These are phyloP conservation scores for Paedocypris micromegethes DNA, from an alignment of 2,797 vertebrate genomes.

Conservation along the genomic window DNA sequence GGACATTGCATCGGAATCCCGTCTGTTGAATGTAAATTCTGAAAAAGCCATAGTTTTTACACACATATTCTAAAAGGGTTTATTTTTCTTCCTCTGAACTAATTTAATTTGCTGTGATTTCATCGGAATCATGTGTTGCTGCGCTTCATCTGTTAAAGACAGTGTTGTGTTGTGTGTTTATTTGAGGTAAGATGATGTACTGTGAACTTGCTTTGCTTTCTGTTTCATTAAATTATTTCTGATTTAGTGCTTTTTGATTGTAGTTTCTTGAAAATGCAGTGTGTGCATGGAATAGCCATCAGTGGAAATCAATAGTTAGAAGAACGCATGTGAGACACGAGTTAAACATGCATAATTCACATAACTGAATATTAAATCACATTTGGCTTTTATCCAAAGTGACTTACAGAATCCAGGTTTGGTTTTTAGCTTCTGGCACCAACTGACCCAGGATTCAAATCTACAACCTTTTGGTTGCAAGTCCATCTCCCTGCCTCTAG, in stretches of 20 bases:
- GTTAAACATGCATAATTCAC: no score
- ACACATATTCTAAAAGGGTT: conserved; percentile 56
- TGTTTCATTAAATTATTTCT: conserved; percentile 47
- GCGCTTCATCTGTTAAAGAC: conserved; percentile 30
- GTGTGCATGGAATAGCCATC: not conserved
- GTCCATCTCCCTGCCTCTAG: no score
- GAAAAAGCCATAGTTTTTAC: conserved; percentile 67
- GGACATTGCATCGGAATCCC: no score
- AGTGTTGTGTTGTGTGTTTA: conserved; percentile 45
- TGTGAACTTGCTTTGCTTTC: conserved; percentile 41
- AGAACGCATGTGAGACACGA: no score
- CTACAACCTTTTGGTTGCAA: no score
- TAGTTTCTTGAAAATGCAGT: not conserved
- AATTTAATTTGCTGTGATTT: conserved; percentile 4
- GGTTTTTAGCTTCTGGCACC: no score
- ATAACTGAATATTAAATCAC: no score
- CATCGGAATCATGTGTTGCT: conserved; percentile 26
- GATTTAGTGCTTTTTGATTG: not conserved
- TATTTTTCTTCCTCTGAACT: conserved; percentile 42
- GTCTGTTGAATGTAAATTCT: conserved; percentile 64
- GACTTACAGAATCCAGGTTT: no score
- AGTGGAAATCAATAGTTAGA: no score
- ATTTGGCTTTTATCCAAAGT: no score
- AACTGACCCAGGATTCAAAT: no score
- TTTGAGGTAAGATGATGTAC: conserved; percentile 25